Conservation (phyloP, 2,888 invertebrate species). For the Drosophila flavopinicola region DNA sequence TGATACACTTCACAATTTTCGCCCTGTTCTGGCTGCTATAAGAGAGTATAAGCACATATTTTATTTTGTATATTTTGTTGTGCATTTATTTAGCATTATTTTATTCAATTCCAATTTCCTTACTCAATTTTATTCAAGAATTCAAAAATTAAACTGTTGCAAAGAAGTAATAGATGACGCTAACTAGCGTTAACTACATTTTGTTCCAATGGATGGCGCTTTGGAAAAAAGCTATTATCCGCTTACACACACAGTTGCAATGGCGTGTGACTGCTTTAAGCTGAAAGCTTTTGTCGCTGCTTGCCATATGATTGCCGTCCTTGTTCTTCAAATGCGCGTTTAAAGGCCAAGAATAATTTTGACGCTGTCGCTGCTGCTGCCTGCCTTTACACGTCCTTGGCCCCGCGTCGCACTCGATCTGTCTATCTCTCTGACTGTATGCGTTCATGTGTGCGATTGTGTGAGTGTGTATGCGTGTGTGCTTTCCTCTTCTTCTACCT, state of each 20-base stretch:
- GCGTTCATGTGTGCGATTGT: conserved; percentile 15
- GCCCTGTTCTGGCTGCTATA: too few relatives aligned
- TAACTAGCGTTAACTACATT: not conserved
- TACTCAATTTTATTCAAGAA: not conserved
- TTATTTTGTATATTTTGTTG: not conserved
- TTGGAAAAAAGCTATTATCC: conserved; percentile 10
- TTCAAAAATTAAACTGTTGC: not conserved
- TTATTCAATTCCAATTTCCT: too few relatives aligned
- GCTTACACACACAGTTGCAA: conserved; percentile 32
- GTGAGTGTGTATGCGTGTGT: conserved; percentile 46
- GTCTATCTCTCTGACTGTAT: conserved; percentile 17
- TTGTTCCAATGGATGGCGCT: conserved; percentile 31
- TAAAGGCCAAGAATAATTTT: conserved; percentile 83
- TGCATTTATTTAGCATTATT: too few relatives aligned
- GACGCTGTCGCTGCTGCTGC: conserved; percentile 45
- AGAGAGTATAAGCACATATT: too few relatives aligned
- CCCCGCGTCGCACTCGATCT: conserved; percentile 44
- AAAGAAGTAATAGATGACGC: conserved; percentile 26
- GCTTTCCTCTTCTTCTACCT: conserved; percentile 76
- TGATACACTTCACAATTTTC: too few relatives aligned
- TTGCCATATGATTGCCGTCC: conserved; percentile 81
- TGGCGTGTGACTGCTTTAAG: conserved; percentile 57
- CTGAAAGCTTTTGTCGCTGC: conserved; percentile 54
- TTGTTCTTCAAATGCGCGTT: conserved; percentile 83
- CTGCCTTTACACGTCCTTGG: conserved; percentile 61